Percentiles rank a stretch among this genome's conserved stretches.
These are phyloP conservation scores for Pteronura brasiliensis DNA, from an alignment of 2,113 vertebrate genomes.

Conservation along the genomic window DNA sequence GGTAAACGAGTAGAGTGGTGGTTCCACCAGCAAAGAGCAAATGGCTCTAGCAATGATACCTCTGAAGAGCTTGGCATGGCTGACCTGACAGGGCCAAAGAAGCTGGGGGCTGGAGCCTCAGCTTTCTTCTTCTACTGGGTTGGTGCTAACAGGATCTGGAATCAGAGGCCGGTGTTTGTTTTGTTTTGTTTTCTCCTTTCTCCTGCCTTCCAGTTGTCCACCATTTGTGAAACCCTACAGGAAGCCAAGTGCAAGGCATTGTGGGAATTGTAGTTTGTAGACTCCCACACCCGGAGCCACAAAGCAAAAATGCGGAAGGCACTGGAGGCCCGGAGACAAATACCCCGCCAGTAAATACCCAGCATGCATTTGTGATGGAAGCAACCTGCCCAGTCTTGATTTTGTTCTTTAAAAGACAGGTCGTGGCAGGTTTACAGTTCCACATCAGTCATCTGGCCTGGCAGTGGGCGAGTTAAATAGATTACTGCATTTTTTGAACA, in stretches of 20 bases:
- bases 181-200: neutral
- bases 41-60: too few species aligned
- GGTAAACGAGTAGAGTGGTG: neutral
- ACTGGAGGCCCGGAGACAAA: neutral
- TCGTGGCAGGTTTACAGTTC: neutral
- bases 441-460: neutral
- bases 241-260: neutral
- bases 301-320: neutral
- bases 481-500: neutral
- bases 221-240: neutral
- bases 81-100: neutral
- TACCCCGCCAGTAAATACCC: neutral
- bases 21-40: neutral
- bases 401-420: constrained; percentile 9
- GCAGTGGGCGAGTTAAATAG: neutral
- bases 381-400: neutral
- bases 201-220: neutral
- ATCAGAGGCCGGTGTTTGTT: neutral
- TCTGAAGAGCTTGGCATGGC: accelerated
- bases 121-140: neutral
- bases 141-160: neutral
- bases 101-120: neutral
- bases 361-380: neutral
- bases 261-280: neutral
- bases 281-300: neutral